Conservation (phyloP, 2,113 vertebrate genomes). For the Polypterus bichir region DNA sequence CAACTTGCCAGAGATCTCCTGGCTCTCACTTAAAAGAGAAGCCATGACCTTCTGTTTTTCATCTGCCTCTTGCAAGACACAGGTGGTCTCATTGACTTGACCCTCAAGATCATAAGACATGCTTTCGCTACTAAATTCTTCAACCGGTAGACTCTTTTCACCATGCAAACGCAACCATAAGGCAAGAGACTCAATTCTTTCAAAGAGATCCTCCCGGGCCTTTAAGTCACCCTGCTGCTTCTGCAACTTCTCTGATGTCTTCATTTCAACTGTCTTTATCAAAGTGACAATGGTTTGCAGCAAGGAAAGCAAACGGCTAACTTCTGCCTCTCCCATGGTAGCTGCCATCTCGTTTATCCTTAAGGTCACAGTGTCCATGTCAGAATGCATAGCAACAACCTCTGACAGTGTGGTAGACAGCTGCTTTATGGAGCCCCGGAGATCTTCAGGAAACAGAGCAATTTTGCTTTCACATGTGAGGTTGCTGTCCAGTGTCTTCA, state of each 20-base stretch:
- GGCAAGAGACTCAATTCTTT: constrained; percentile 55
- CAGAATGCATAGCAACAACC: constrained; percentile 48
- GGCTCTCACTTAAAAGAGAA: constrained; percentile 47
- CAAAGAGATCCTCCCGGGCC: constrained; percentile 57
- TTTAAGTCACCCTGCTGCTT: constrained; percentile 62
- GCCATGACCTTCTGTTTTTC: constrained; percentile 47
- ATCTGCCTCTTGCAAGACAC: constrained; percentile 45
- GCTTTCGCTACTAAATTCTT: constrained; percentile 20
- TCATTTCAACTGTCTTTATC: constrained; percentile 54
- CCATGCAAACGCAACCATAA: constrained; percentile 45
- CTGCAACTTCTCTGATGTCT: constrained; percentile 48
- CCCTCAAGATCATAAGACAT: constrained; percentile 36
- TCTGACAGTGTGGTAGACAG: constrained; percentile 54
- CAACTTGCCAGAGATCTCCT: constrained; percentile 48
- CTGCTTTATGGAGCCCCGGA: constrained; percentile 61
- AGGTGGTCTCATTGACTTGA: constrained; percentile 36
- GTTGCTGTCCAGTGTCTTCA: constrained; percentile 45
- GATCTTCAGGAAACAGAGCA: constrained; percentile 62
- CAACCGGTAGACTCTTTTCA: constrained; percentile 28
- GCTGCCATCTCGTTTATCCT: constrained; percentile 46
- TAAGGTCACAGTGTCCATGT: constrained; percentile 43
- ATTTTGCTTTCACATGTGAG: constrained; percentile 40
- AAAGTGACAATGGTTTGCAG: constrained; percentile 51
- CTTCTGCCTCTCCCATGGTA: constrained; percentile 40
- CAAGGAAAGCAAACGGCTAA: constrained; percentile 40